A percentile compares a stretch with the other conserved stretches of the same genome.
Evolutionary conservation across 2,113 vertebrate genomes (phyloP).

Genomic region (Oryzias javanicus): DNA sequence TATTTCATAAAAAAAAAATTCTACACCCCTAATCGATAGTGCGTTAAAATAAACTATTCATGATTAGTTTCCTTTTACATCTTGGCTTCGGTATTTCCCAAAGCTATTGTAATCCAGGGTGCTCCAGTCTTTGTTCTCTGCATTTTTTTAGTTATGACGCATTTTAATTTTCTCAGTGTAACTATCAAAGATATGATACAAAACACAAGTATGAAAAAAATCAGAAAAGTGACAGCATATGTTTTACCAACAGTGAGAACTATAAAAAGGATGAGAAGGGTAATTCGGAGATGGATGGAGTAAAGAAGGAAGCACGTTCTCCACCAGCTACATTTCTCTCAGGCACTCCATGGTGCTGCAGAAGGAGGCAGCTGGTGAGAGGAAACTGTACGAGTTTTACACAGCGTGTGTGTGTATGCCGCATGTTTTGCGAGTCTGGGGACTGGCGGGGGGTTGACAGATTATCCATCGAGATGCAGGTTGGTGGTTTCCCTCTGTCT

Average conservation of each 20-base stretch:
- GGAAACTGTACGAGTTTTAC: constrained; percentile 26
- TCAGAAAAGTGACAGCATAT: not conserved
- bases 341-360: constrained; percentile 52
- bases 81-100: constrained; percentile 23
- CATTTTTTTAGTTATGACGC: constrained; percentile 48
- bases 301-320: constrained; percentile 47
- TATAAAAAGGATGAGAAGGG: constrained; percentile 30
- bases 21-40: constrained; percentile 25
- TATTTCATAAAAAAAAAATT: no score
- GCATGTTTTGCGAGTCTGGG: constrained; percentile 60
- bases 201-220: not conserved
- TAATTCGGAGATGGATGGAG: constrained; percentile 34
- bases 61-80: constrained; percentile 7
- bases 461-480: constrained; percentile 69
- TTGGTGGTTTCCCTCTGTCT: constrained; percentile 64
- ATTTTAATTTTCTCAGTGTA: constrained; percentile 5
- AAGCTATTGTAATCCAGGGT: constrained; percentile 17
- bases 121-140: constrained; percentile 28
- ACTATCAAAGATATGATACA: constrained; percentile 6
- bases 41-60: constrained; percentile 24
- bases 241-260: constrained; percentile 14
- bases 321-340: constrained; percentile 49
- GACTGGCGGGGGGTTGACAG: constrained; percentile 68
- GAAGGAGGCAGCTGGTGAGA: constrained; percentile 43
- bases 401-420: constrained; percentile 36